Evolutionary conservation across 1,140 invertebrate species (phyloP).

Genomic region (Lasioglossum albipes): DNA sequence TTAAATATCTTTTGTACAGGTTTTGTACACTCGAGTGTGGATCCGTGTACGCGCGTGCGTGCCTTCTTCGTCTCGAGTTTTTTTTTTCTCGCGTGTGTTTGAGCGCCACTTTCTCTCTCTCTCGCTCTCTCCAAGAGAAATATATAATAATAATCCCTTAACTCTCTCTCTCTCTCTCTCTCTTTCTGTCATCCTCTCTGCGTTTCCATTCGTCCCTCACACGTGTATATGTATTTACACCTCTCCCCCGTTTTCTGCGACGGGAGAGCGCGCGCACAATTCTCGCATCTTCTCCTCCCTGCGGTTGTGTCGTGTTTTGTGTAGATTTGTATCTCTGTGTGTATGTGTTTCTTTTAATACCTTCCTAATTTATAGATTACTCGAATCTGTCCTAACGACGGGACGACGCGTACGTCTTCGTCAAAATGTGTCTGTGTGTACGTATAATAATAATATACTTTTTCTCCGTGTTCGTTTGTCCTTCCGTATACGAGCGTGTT

Average conservation of each 20-base stretch:
- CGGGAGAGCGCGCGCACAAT: conserved; percentile 35
- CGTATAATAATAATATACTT: neutral
- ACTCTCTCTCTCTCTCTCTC: conserved; percentile 8
- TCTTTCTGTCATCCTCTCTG: neutral
- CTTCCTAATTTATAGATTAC: neutral
- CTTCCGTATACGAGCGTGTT: neutral
- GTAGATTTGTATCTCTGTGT: neutral
- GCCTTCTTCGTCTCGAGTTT: conserved; percentile 59
- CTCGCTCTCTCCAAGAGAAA: conserved; percentile 19
- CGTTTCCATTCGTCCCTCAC: neutral
- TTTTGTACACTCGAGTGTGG: conserved; percentile 73
- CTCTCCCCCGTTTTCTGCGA: neutral
- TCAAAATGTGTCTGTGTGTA: neutral
- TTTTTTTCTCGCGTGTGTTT: conserved; percentile 41
- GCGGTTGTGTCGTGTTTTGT: neutral
- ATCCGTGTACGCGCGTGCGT: conserved; percentile 63
- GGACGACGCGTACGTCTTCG: neutral
- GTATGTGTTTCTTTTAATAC: neutral
- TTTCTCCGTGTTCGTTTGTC: neutral
- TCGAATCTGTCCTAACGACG: neutral
- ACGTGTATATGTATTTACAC: conserved; percentile 13
- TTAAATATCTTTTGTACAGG: conserved; percentile 73
- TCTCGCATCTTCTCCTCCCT: neutral
- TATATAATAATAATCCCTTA: neutral
- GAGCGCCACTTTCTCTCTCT: neutral